Percentiles rank a stretch among this genome's conserved stretches.
Conservation (phyloP, 2,888 invertebrate genomes). For the Xestia sexstrigata region DNA sequence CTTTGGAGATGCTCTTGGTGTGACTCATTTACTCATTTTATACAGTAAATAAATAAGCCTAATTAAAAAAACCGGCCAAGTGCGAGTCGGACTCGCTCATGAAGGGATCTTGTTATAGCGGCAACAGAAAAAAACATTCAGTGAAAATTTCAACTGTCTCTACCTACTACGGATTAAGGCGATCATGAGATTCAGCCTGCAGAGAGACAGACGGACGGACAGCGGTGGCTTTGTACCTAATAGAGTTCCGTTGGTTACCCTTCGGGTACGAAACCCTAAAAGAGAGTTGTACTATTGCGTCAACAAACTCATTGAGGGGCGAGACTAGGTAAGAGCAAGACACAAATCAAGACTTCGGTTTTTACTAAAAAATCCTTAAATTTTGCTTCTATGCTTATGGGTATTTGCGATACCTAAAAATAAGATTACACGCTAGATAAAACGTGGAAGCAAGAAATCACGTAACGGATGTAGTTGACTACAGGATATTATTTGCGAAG, state of each 20-base stretch:
- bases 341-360: not conserved
- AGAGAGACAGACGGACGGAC: too few relatives aligned
- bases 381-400: not conserved
- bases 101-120: too few relatives aligned
- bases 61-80: not conserved
- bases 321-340: not conserved
- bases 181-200: too few relatives aligned
- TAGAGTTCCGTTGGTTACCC: too few relatives aligned
- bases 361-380: not conserved
- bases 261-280: too few relatives aligned
- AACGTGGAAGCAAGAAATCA: constrained; percentile 49
- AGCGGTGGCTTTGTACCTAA: too few relatives aligned
- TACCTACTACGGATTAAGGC: too few relatives aligned
- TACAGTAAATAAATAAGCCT: too few relatives aligned
- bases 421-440: constrained; percentile 4
- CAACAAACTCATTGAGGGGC: not conserved
- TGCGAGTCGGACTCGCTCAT: too few relatives aligned
- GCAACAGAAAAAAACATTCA: too few relatives aligned
- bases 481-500: constrained; percentile 38
- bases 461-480: constrained; percentile 20
- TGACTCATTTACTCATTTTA: not conserved
- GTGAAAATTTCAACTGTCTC: too few relatives aligned
- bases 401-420: not conserved
- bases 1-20: not conserved
- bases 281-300: not conserved